Evolutionary conservation across 2,888 invertebrate species (phyloP).

Genomic region (Coelinius sp.): DNA sequence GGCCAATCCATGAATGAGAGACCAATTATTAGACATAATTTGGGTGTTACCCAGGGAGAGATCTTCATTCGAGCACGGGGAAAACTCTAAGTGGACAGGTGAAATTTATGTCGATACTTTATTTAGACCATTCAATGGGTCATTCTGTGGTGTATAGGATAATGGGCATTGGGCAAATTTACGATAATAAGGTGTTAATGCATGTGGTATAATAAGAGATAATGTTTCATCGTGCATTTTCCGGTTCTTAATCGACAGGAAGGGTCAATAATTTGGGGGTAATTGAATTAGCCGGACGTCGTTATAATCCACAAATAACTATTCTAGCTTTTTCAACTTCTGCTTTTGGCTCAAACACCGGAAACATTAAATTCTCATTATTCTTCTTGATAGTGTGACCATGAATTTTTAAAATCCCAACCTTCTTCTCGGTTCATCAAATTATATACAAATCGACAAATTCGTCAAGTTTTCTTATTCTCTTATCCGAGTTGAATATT

Average conservation of each 20-base stretch:
- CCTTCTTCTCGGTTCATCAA: not conserved
- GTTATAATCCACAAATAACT: not conserved
- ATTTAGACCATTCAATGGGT: constrained; percentile 17
- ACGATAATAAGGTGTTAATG: constrained; percentile 19
- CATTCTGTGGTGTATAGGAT: constrained; percentile 28
- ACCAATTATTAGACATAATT: not conserved
- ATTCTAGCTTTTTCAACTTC: not conserved
- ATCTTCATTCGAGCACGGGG: constrained; percentile 27
- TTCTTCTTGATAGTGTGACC: not conserved
- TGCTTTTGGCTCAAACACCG: not conserved
- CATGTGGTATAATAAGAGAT: not conserved
- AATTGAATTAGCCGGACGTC: not conserved
- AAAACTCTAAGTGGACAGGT: not conserved
- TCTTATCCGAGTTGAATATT: not conserved
- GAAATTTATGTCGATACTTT: not conserved
- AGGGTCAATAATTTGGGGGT: not conserved
- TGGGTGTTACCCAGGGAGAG: not conserved
- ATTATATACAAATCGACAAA: not conserved
- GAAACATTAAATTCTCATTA: not conserved
- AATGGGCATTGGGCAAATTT: constrained; percentile 19
- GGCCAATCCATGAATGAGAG: not conserved
- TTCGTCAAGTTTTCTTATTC: not conserved
- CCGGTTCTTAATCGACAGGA: not conserved
- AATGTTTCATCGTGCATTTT: not conserved
- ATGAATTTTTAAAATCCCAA: too few species aligned